Percentiles rank a stretch among this genome's conserved stretches.
Evolutionary conservation across 2,113 vertebrate genomes (phyloP).

Genomic region (Sarotherodon lohbergeri): DNA sequence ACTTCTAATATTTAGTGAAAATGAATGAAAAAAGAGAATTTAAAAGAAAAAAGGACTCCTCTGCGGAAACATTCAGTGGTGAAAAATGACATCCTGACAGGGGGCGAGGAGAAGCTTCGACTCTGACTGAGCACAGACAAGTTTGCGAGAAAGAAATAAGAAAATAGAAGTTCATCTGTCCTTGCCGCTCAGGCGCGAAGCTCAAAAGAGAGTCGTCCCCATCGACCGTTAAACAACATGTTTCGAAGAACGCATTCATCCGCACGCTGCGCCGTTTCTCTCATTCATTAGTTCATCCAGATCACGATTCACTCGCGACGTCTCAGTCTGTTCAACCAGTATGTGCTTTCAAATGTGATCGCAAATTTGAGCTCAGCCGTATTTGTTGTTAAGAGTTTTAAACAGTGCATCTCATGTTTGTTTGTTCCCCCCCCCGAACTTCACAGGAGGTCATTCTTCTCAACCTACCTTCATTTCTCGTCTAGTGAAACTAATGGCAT

Average conservation of each 20-base stretch:
- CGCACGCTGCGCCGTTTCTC: neutral
- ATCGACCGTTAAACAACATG: neutral
- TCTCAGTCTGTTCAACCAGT: conserved; percentile 1
- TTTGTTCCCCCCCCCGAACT: neutral
- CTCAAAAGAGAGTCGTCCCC: neutral
- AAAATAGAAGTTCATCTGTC: conserved; percentile 2
- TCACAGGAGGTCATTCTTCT: conserved; percentile 16
- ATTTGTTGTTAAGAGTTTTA: neutral
- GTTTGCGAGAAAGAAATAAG: neutral
- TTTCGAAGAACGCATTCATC: neutral
- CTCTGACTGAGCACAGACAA: conserved; percentile 13
- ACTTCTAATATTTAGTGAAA: conserved; percentile 40
- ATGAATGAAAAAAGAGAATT: neutral
- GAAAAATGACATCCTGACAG: conserved; percentile 17
- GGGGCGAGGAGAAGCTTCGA: neutral
- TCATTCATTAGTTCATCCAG: neutral
- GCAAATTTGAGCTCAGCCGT: neutral
- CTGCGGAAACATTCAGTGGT: neutral
- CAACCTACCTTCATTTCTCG: neutral
- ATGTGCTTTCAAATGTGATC: conserved; percentile 2
- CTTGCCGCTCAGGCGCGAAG: neutral
- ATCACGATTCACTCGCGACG: neutral
- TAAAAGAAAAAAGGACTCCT: neutral
- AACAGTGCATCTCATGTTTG: neutral
- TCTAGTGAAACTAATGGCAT: conserved; percentile 52